A percentile compares a stretch with the other conserved stretches of the same genome.
Evolutionary conservation across 2,797 vertebrate genomes (phyloP).

Genomic region (Hydrolagus colliei): DNA sequence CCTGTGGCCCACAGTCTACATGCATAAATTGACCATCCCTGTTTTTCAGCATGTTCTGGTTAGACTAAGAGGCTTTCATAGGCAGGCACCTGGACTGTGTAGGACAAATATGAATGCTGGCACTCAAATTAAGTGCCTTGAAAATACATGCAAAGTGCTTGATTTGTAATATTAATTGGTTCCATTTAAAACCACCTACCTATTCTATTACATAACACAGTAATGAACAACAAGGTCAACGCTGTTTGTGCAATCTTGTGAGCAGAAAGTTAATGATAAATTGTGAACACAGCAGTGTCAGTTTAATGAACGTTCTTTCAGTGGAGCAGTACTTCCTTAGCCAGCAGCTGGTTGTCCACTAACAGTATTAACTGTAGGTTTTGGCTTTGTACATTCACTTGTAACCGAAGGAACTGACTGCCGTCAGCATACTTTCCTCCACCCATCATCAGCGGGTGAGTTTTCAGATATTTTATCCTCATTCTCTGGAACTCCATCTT

Average conservation of each 20-base stretch:
- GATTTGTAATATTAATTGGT: slow-evolving; percentile 7
- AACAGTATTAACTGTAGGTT: not conserved
- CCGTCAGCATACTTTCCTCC: not conserved
- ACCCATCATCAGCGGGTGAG: too few relatives aligned
- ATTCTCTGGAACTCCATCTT: too few relatives aligned
- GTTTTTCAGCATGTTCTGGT: not conserved
- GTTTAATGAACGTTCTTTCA: slow-evolving; percentile 12
- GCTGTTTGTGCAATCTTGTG: not conserved
- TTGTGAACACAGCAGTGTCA: not conserved
- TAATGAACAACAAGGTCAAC: slow-evolving; percentile 22
- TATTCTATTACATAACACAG: not conserved
- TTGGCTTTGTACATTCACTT: slow-evolving; percentile 1
- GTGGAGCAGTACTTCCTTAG: not conserved
- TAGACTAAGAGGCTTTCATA: not conserved
- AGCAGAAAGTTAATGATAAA: slow-evolving; percentile 14
- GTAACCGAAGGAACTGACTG: not conserved
- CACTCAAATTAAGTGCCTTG: not conserved
- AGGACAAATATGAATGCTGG: not conserved
- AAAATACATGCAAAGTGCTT: not conserved
- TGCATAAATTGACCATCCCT: too few relatives aligned
- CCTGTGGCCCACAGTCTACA: too few relatives aligned
- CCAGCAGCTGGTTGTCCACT: slow-evolving; percentile 10
- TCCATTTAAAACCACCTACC: slow-evolving; percentile 5
- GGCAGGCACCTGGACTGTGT: not conserved
- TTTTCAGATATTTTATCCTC: too few relatives aligned